phyloP scores from a whole-genome alignment of 2,113 vertebrate species.

The Megaceryle maxima region DNA sequence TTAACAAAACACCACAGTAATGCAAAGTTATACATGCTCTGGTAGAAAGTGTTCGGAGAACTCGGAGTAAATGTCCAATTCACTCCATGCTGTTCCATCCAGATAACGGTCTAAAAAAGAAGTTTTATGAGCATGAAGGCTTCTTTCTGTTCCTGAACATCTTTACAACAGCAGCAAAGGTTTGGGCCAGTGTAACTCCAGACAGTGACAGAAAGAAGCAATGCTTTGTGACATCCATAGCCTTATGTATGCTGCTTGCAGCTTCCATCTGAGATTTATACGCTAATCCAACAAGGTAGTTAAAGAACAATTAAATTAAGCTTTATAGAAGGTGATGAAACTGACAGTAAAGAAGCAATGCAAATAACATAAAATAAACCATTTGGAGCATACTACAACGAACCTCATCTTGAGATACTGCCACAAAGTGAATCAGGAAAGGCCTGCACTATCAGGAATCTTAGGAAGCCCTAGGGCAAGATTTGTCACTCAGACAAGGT shows the following conservation, averaged over 20 bases:
- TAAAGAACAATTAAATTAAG: constrained; percentile 47
- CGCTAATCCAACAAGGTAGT: not conserved
- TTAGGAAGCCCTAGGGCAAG: not conserved
- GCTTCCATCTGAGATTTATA: not conserved
- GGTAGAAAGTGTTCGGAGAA: not conserved
- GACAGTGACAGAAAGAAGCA: not conserved
- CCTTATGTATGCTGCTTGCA: not conserved
- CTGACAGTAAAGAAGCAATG: not conserved
- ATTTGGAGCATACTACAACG: not conserved
- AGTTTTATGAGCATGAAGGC: not conserved
- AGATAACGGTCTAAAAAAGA: not conserved
- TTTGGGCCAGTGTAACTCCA: not conserved
- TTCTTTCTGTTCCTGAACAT: not conserved
- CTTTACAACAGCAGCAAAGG: not conserved
- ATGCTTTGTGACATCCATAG: not conserved
- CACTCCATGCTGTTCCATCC: not conserved
- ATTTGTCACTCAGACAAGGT: not conserved
- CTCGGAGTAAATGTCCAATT: not conserved
- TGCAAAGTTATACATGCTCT: not conserved
- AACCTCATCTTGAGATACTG: not conserved
- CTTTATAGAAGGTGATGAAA: constrained; percentile 6
- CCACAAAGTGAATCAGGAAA: not conserved
- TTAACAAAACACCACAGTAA: not conserved
- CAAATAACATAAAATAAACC: not conserved
- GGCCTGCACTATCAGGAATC: not conserved